phyloP scores from a whole-genome alignment of 2,888 invertebrate species.

The Mimachlamys varia region DNA sequence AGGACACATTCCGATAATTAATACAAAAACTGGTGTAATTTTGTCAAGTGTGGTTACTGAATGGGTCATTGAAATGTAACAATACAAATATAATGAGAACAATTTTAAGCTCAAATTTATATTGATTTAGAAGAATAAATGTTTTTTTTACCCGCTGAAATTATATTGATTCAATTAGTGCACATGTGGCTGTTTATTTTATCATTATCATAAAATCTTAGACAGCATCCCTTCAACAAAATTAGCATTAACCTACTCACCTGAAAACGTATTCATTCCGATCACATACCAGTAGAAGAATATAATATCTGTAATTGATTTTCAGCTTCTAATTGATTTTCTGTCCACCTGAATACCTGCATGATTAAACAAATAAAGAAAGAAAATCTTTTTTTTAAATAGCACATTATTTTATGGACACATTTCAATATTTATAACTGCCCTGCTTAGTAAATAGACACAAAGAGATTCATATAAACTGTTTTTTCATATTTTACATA shows the following conservation, averaged over 20 bases:
- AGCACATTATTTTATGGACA: not conserved
- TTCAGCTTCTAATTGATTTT: not conserved
- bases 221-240: not conserved
- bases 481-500: too few relatives aligned
- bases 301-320: not conserved
- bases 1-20: not conserved
- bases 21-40: not conserved
- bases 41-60: not conserved
- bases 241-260: not conserved
- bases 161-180: not conserved
- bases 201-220: not conserved
- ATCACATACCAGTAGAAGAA: not conserved
- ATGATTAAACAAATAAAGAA: not conserved
- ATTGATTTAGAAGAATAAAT: not conserved
- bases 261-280: not conserved
- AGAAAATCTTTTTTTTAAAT: not conserved
- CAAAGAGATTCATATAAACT: too few relatives aligned
- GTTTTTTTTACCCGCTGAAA: not conserved
- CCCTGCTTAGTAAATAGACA: too few relatives aligned
- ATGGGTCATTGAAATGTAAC: not conserved
- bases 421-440: not conserved
- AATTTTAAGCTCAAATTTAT: not conserved
- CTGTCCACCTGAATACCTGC: not conserved
- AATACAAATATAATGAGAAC: not conserved
- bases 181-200: not conserved